Base-by-base conservation (phyloP, 1,140 invertebrate genomes). In the Microplitis demolitor region DNA sequence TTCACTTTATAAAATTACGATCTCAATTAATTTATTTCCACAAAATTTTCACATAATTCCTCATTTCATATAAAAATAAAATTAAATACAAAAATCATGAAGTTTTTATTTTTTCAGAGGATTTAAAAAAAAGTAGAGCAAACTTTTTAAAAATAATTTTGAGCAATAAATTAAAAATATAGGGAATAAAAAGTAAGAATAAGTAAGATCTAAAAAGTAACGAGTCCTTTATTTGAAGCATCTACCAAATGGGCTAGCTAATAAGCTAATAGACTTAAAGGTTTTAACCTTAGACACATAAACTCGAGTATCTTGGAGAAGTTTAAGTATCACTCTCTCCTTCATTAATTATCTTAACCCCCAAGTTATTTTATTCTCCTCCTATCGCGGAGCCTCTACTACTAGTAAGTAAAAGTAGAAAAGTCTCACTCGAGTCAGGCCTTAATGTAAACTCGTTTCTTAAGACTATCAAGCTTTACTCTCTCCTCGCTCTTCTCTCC, bases 221-320 rank as follows among this genome's bases (percentile, higher is more conserved):
- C 60, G 60, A 62, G 60, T 62, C n/a, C 33, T 35, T 62, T 62
- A 62, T 62, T 11, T n/a, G 35, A 39, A 62, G 60, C n/a, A 35
- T 62, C 31, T 13, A 31, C 13, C 8, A 16, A 62, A 62, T 62
- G 35, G 33, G 13, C 34, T 11, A 35, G 60, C 60, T 62, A 62
- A 62, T 62, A 39, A 35, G 60, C 8, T 39, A 62, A 34, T 37
- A 62, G 60, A 37, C 35, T 45, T 45, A 9, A 62, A 62, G 34
- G 34, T 39, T 13, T 39, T 39, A 11, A 31, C 13, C 33, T 62
- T 11, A 60, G 56, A 62, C 60, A 31, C 56, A 24, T 58, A 4
- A 16, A 58, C 14, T 24, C 24, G 14, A 58, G 24, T 24, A 58
- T 58, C 24, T 24, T 58, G 16, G 14, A 58, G n/a, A 31, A 31